These are phyloP conservation scores for Ophonus ardosiacus DNA, from an alignment of 2,888 invertebrate genomes.

Conservation along the genomic window DNA sequence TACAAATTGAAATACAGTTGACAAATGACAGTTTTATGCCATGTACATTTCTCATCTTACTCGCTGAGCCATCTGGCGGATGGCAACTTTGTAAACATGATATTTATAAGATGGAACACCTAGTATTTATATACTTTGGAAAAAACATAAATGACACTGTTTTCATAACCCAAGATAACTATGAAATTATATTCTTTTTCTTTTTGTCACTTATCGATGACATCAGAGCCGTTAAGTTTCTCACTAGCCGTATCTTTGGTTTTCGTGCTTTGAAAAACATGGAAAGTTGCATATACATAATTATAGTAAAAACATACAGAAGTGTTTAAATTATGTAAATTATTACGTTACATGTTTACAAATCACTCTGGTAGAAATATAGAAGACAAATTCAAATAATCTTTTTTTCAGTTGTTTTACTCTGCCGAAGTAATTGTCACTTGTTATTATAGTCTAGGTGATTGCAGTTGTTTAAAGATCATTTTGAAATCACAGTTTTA, in stretches of 20 bases:
- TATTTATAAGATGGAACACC: no score
- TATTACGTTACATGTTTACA: not conserved
- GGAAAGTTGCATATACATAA: conserved; percentile 1
- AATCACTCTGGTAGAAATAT: not conserved
- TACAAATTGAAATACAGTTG: no score
- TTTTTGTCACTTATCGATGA: not conserved
- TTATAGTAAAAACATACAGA: conserved; percentile 4
- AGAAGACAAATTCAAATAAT: not conserved
- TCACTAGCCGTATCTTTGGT: not conserved
- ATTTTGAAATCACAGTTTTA: not conserved
- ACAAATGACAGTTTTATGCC: no score
- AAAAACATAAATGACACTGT: no score
- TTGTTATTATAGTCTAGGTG: not conserved
- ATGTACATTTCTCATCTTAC: no score
- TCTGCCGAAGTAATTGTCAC: conserved; percentile 9
- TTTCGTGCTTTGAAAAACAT: conserved; percentile 22
- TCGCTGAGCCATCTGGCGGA: no score
- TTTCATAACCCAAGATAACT: not conserved
- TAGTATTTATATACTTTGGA: no score
- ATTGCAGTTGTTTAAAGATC: not conserved
- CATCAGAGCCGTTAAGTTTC: not conserved
- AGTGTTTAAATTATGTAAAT: conserved; percentile 15
- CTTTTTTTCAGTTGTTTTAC: conserved; percentile 12
- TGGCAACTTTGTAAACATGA: no score
- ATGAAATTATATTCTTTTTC: not conserved